These are phyloP conservation scores for Idaea straminata DNA, from an alignment of 2,888 invertebrate species.

Conservation along the genomic window DNA sequence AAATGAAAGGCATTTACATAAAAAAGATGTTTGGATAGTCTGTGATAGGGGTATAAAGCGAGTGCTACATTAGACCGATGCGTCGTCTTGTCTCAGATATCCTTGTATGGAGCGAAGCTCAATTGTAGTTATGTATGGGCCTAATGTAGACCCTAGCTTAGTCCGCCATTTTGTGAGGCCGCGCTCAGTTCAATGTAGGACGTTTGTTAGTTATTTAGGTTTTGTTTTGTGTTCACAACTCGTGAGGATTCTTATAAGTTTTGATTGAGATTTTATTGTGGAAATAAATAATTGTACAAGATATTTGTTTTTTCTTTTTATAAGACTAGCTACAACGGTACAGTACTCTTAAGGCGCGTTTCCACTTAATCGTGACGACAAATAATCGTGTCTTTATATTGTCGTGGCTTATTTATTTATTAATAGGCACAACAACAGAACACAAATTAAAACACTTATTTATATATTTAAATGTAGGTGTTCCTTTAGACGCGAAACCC, in stretches of 20 bases:
- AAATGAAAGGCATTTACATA: neutral
- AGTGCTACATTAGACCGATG: neutral
- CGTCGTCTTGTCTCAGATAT: neutral
- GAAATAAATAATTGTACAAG: conserved; percentile 72
- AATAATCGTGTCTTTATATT: no score
- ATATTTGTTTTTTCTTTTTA: conserved; percentile 31
- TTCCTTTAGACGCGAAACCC: no score
- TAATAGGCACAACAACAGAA: no score
- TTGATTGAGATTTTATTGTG: conserved; percentile 75
- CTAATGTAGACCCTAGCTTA: neutral
- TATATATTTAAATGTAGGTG: no score
- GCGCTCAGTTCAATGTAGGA: neutral
- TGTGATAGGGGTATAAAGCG: neutral
- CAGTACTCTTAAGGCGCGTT: no score
- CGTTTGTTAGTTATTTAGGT: conserved; percentile 61
- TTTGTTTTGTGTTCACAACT: conserved; percentile 66
- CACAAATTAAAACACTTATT: no score
- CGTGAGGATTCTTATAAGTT: conserved; percentile 69
- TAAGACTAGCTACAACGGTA: no score
- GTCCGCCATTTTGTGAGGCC: conserved; percentile 2
- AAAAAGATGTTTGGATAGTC: neutral
- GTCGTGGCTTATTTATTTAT: no score
- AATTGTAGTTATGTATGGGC: neutral
- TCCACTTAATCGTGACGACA: no score
- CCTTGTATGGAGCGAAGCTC: neutral